These are phyloP conservation scores for Phacellophora camtschatica DNA, from an alignment of 30 jellyfish, hydroid and myxozoan species.

Conservation along the genomic window DNA sequence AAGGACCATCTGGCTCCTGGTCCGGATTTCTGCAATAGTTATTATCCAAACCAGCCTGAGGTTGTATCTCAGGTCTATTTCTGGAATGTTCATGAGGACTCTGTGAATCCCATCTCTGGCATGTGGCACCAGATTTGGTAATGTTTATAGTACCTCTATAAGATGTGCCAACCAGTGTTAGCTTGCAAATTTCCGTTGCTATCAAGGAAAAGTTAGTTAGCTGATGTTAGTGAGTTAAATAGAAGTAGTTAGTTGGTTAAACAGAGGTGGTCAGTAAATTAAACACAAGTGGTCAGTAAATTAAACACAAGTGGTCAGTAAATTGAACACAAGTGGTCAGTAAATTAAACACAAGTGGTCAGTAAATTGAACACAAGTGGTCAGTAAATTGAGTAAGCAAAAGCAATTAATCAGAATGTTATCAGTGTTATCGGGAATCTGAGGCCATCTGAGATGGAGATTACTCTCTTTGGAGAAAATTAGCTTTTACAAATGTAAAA, in stretches of 20 bases:
- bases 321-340: too few species aligned
- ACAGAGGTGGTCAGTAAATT: too few species aligned
- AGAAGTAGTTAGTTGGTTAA: not conserved
- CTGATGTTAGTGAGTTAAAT: conserved; percentile 16
- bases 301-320: too few species aligned
- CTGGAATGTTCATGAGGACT: conserved; percentile 31
- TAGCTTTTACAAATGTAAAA: too few species aligned
- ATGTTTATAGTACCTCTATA: conserved; percentile 51
- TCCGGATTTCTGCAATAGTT: conserved; percentile 74
- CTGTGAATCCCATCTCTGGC: conserved; percentile 73
- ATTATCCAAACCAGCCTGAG: conserved; percentile 34
- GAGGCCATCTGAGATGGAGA: too few species aligned
- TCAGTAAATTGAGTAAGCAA: too few species aligned
- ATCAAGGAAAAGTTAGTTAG: conserved; percentile 69
- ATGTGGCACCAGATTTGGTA: conserved; percentile 47
- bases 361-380: too few species aligned
- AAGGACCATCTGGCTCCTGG: conserved; percentile 73
- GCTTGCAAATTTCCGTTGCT: conserved; percentile 53
- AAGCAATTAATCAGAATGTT: too few species aligned
- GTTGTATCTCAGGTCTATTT: conserved; percentile 39
- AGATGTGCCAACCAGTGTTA: conserved; percentile 27
- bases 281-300: too few species aligned
- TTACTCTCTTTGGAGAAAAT: too few species aligned
- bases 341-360: too few species aligned
- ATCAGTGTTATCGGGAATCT: too few species aligned